Evolutionary conservation across 2,888 invertebrate genomes (phyloP).

Genomic region (Eubasilissa splendida): DNA sequence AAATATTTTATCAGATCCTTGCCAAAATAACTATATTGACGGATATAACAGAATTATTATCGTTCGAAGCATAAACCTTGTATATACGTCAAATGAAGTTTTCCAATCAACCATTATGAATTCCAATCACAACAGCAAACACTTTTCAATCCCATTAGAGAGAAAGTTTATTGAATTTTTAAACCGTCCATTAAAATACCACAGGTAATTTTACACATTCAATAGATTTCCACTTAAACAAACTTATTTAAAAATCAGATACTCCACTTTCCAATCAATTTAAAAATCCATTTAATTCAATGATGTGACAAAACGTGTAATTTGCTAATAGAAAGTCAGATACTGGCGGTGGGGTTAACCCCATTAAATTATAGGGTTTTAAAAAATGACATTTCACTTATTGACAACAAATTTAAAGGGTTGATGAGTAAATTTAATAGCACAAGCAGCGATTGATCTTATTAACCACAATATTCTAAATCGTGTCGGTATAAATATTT

Average conservation of each 20-base stretch:
- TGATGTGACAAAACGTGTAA: slow-evolving; percentile 48
- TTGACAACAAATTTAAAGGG: too few species aligned
- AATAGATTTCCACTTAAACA: slow-evolving; percentile 23
- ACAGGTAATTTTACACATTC: slow-evolving; percentile 4
- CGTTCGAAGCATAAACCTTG: too few species aligned
- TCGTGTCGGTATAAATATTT: too few species aligned
- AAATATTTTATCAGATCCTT: too few species aligned
- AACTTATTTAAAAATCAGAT: slow-evolving; percentile 44
- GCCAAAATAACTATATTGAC: too few species aligned
- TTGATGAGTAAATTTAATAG: too few species aligned
- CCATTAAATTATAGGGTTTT: slow-evolving; percentile 11
- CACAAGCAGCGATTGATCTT: too few species aligned
- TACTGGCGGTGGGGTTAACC: background rate
- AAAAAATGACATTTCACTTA: background rate
- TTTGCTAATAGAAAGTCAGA: slow-evolving; percentile 51
- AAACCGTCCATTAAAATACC: background rate
- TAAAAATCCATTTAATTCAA: slow-evolving; percentile 48
- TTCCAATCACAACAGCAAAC: slow-evolving; percentile 1
- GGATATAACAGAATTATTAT: too few species aligned
- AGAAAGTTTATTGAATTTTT: background rate
- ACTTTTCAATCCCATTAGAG: slow-evolving; percentile 27
- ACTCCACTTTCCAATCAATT: slow-evolving; percentile 46
- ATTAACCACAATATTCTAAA: too few species aligned
- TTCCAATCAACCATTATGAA: background rate
- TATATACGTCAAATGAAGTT: too few species aligned